These are phyloP conservation scores for Balanococcus diminutus DNA, from an alignment of 2,888 invertebrate genomes.

Conservation along the genomic window DNA sequence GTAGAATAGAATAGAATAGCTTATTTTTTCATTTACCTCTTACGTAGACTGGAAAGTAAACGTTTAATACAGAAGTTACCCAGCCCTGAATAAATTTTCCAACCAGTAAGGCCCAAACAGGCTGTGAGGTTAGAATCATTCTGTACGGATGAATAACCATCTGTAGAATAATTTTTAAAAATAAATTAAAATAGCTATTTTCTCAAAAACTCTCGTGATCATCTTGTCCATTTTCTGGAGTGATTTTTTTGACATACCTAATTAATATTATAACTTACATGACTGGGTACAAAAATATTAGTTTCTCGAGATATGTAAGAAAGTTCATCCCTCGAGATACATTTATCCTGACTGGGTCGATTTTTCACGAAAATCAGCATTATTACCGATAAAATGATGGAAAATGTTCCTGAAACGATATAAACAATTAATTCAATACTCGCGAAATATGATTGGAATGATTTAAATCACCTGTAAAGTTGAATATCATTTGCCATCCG, in stretches of 20 bases:
- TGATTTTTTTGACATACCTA: no score
- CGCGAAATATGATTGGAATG: neutral
- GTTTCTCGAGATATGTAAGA: neutral
- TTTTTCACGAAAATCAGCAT: neutral
- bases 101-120: neutral
- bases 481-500: constrained; percentile 14
- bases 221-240: no score
- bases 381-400: neutral
- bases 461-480: neutral
- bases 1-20: neutral
- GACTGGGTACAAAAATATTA: neutral
- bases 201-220: no score
- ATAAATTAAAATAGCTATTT: no score
- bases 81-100: neutral
- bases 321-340: neutral
- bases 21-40: neutral
- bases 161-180: neutral
- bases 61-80: neutral
- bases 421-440: neutral
- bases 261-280: neutral
- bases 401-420: neutral
- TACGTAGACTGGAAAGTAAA: neutral
- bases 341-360: neutral
- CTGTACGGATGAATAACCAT: constrained; percentile 16
- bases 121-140: neutral